Conservation (phyloP, 2,888 invertebrate genomes). For the Cryptocheilus praepositus region DNA sequence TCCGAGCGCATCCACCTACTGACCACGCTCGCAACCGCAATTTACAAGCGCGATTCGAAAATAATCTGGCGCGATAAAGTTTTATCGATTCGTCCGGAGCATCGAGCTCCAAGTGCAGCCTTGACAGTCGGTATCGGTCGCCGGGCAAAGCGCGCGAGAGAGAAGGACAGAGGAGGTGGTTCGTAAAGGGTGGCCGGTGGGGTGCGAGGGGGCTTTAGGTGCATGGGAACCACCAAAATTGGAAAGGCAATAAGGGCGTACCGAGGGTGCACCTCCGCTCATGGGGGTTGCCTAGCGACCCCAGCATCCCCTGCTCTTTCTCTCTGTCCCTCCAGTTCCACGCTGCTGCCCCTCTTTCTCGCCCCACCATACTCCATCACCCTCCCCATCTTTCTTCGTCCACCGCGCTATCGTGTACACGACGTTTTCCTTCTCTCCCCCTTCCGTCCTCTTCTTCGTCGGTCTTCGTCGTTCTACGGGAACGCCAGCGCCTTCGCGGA, state of each 20-base stretch:
- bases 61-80: conserved; percentile 25
- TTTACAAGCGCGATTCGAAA: background rate
- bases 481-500: conserved; percentile 5
- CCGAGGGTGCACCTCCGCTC: conserved; percentile 57
- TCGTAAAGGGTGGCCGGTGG: conserved; percentile 1
- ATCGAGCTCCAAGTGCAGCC: conserved; percentile 41
- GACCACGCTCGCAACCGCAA: background rate
- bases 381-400: conserved; percentile 39
- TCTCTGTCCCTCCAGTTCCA: conserved; percentile 25
- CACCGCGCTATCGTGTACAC: conserved; percentile 1
- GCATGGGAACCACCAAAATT: conserved; percentile 65
- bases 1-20: background rate
- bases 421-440: conserved; percentile 14
- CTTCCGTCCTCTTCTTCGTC: background rate
- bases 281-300: conserved; percentile 70
- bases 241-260: conserved; percentile 67
- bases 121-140: conserved; percentile 55
- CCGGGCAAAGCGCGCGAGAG: conserved; percentile 12
- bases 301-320: conserved; percentile 45
- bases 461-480: background rate
- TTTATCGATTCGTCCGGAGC: conserved; percentile 48
- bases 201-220: conserved; percentile 25
- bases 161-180: conserved; percentile 1
- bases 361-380: conserved; percentile 8
- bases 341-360: conserved; percentile 36